Evolutionary conservation across 1,140 invertebrate species (phyloP), one percentile per base, ranked within the genome.

Genomic region (Gonioctena quinquepunctata): DNA sequence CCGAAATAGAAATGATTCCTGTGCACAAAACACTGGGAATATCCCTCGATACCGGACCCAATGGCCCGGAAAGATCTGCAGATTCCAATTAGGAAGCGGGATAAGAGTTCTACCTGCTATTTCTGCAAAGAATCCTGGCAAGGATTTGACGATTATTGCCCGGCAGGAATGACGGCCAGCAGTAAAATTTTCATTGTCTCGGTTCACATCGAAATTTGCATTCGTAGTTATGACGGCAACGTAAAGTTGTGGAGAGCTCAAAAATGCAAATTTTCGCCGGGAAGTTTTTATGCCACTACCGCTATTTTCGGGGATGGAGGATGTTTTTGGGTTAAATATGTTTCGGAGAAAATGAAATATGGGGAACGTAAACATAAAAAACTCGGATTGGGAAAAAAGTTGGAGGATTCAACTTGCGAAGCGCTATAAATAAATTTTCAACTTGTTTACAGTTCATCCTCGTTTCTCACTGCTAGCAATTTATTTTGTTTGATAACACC

Each of bases 121-220:
- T 7, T 42, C 33, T n/a, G 6, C 6, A 6, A 42, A 42, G 33
- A 42, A 54, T 54, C 19, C 18, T 23, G n/a, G 52, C 52, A 54
- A 6, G n/a, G 22, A 54, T 54, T 54, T 54, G 52, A 54, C 52
- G 52, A 54, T 54, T 54, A 54, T 54, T 54, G 52, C 19, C 18
- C n/a, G 11, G 33, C 33, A 42, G 33, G 33, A 54, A 54, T 7
- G n/a, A 42, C 6, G 6, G 6, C 33, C 6, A 6, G 33, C 52
- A 11, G 52, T 54, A 54, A 54, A 54, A 54, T 54, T 54, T 54
- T 54, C 52, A 54, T 54, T 54, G 52, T 21, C 52, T 54, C 18
- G 52, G 52, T 18, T 54, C 4, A 6, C 52, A 18, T 6, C 18
- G 19, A 54, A 54, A 54, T 54, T 54, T 54, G 52, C 52, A 54